Evolutionary conservation across 2,888 invertebrate species (phyloP), one percentile per base, ranked within the genome.

Genomic region (Microctonus aethiopoides): DNA sequence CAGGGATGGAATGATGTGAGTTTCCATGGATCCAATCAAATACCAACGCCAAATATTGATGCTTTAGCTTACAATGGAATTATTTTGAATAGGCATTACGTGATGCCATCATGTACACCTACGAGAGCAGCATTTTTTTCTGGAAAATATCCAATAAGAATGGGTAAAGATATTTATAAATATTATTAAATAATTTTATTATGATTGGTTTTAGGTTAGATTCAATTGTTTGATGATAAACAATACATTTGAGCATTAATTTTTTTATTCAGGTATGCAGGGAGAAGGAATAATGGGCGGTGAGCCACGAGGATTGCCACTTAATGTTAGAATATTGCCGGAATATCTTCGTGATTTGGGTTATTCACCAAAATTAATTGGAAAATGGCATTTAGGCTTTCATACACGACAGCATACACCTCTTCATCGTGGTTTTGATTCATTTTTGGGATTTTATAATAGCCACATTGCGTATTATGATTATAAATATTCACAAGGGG

Each of bases 1-100:
- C 41, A 86, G 96, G 97, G 97, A 10, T 96, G 95, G 92, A 94
- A 96, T 82, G 97, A 97, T 85, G 93, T 96, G 5, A 92, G 96
- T 65, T 96, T 95, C 82, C 96, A 96, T 80, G 97, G 97, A 0
- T 93, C 94, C 0, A 89, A 93, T 76, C 94, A 96, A 87, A 95
- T 96, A 78, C 90, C 93, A 56, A 97, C 97, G 0, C 96, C 96
- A 0, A 97, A 97, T 83, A 93, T 97, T 68, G 97, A 97, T 85
- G 91, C 93, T 0, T 82, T 97, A 74, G 97, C 94, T 0, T 94
- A 93, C 82, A 92, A 93, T 81, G 95, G 97, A 2, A 90, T 95
- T 22, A 92, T 96, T 69, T 88, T 97, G 32, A 94, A 96, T 83
- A 93, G 93, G 80, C 94, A 95, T 81, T 97, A 97, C 84, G 93